A percentile compares a stretch with the other conserved stretches of the same genome.
These are phyloP conservation scores for Etheostoma spectabile DNA, from an alignment of 2,113 vertebrate species.

Conservation along the genomic window DNA sequence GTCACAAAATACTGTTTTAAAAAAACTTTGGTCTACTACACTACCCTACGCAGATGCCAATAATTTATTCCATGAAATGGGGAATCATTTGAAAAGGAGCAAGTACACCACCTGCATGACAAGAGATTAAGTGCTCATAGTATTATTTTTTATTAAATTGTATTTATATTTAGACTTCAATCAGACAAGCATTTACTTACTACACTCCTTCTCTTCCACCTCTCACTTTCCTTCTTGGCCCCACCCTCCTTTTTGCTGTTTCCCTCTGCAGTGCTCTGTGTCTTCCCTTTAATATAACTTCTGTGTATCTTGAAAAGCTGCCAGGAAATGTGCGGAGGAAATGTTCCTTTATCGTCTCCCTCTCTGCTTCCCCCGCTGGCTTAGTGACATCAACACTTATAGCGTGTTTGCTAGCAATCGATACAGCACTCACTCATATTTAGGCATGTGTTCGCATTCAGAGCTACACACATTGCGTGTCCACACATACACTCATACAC, in stretches of 20 bases:
- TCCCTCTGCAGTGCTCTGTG: conserved; percentile 66
- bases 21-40: conserved; percentile 30
- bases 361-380: conserved; percentile 49
- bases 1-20: conserved; percentile 28
- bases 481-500: not conserved
- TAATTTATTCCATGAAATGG: not conserved
- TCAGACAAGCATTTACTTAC: conserved; percentile 29
- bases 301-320: conserved; percentile 73
- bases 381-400: conserved; percentile 70
- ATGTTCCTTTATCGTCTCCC: conserved; percentile 62
- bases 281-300: conserved; percentile 70
- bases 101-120: conserved; percentile 14
- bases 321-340: conserved; percentile 65
- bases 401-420: conserved; percentile 59
- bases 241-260: conserved; percentile 41
- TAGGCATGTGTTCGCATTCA: conserved; percentile 32
- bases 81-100: not conserved
- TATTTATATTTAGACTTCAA: conserved; percentile 36
- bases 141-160: not conserved
- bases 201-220: conserved; percentile 16
- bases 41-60: not conserved
- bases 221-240: conserved; percentile 36
- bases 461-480: conserved; percentile 26
- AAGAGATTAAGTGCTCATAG: conserved; percentile 8
- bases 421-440: conserved; percentile 63